Conservation (phyloP, 1,140 invertebrate genomes). For the Ctenoplectra terminalis region DNA sequence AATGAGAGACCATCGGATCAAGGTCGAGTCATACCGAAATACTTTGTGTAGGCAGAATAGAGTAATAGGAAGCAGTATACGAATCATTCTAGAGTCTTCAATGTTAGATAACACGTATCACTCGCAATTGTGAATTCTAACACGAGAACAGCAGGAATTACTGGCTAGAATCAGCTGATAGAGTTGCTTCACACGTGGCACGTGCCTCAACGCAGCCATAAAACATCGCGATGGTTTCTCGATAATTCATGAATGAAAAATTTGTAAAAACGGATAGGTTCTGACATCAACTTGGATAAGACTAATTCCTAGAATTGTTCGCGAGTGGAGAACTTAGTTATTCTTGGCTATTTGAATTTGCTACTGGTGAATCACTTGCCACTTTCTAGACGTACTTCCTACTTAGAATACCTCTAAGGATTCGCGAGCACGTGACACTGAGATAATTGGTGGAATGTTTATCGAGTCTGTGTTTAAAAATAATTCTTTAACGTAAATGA, state of each 20-base stretch:
- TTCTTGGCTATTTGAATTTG: conserved; percentile 5
- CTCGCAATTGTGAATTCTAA: not conserved
- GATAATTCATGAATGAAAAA: conserved; percentile 54
- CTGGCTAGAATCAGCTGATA: conserved; percentile 43
- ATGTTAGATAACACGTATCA: not conserved
- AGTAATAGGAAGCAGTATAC: not conserved
- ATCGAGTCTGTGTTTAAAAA: not conserved
- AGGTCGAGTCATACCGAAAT: not conserved
- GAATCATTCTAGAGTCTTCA: not conserved
- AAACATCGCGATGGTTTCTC: not conserved
- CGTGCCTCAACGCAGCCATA: not conserved
- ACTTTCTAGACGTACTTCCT: not conserved
- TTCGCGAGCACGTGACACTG: not conserved
- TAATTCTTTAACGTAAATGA: not conserved
- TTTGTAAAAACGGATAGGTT: not conserved
- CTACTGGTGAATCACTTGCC: conserved; percentile 29
- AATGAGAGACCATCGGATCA: too few species aligned
- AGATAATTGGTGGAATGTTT: not conserved
- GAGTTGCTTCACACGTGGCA: not conserved
- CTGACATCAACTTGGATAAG: not conserved
- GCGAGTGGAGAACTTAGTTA: conserved; percentile 35
- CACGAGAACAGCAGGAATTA: not conserved
- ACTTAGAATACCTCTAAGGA: not conserved
- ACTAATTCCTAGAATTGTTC: not conserved
- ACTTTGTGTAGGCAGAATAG: not conserved